Conservation (phyloP, 2,888 invertebrate genomes). For the Ferdinandea cuprea region DNA sequence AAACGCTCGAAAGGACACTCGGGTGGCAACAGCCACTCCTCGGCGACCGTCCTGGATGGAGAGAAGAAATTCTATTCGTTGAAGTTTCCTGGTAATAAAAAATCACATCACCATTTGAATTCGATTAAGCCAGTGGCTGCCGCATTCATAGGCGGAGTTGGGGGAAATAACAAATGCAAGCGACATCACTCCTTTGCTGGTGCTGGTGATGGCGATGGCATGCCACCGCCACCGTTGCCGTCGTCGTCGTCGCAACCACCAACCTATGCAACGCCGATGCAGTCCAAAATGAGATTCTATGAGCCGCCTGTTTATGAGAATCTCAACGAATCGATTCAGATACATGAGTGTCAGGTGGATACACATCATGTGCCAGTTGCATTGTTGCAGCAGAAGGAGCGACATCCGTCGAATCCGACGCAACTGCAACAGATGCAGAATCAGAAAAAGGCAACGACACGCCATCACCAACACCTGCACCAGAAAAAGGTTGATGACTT, state of each 20-base stretch:
- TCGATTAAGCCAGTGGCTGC: slow-evolving; percentile 60
- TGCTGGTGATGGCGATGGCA: slow-evolving; percentile 81
- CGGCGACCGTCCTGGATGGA: slow-evolving; percentile 76
- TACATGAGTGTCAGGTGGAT: slow-evolving; percentile 84
- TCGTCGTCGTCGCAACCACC: slow-evolving; percentile 44
- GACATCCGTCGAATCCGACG: slow-evolving; percentile 42
- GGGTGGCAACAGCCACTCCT: slow-evolving; percentile 65
- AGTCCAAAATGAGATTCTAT: slow-evolving; percentile 79
- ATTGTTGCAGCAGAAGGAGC: slow-evolving; percentile 56
- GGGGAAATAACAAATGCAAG: slow-evolving; percentile 79
- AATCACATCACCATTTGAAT: slow-evolving; percentile 73
- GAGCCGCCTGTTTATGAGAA: slow-evolving; percentile 85
- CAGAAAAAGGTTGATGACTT: slow-evolving; percentile 78
- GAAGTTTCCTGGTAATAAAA: slow-evolving; percentile 78
- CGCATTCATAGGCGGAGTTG: slow-evolving; percentile 50
- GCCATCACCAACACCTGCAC: slow-evolving; percentile 73
- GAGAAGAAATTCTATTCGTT: slow-evolving; percentile 83
- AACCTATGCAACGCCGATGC: slow-evolving; percentile 62
- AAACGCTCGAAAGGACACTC: slow-evolving; percentile 75
- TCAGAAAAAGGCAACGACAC: slow-evolving; percentile 57
- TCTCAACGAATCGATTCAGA: slow-evolving; percentile 87
- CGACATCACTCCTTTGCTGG: slow-evolving; percentile 83
- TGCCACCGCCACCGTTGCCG: slow-evolving; percentile 8
- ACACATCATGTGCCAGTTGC: slow-evolving; percentile 75
- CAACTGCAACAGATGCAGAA: slow-evolving; percentile 61